Evolutionary conservation across 2,113 vertebrate species (phyloP).

Genomic region (Hassar affinis): DNA sequence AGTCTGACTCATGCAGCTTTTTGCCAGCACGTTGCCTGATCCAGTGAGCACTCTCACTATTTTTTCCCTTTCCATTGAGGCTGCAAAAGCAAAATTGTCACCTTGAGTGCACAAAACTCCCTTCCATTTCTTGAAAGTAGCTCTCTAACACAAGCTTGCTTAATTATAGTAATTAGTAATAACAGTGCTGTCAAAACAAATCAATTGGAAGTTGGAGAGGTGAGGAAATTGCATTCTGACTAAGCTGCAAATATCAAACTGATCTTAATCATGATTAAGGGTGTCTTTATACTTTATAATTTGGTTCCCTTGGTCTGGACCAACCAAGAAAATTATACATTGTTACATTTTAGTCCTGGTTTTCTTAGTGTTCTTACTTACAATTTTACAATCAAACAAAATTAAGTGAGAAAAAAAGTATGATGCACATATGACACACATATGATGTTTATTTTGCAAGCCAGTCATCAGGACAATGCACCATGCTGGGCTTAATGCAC

Average conservation of each 20-base stretch:
- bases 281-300: too few relatives aligned
- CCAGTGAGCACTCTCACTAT: not conserved
- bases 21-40: not conserved
- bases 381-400: too few relatives aligned
- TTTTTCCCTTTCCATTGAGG: not conserved
- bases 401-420: too few relatives aligned
- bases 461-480: too few relatives aligned
- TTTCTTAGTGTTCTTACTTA: too few relatives aligned
- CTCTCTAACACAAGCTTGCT: slow-evolving; percentile 53
- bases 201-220: slow-evolving; percentile 52
- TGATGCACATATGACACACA: too few relatives aligned
- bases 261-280: slow-evolving; percentile 40
- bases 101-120: slow-evolving; percentile 30
- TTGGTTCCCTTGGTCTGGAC: too few relatives aligned
- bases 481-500: too few relatives aligned
- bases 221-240: slow-evolving; percentile 41
- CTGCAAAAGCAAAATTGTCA: not conserved
- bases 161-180: slow-evolving; percentile 63
- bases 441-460: too few relatives aligned
- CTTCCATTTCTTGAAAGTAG: slow-evolving; percentile 52
- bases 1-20: not conserved
- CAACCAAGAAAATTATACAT: too few relatives aligned
- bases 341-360: too few relatives aligned
- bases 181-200: slow-evolving; percentile 58
- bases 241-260: slow-evolving; percentile 34